These are phyloP conservation scores for Asobara japonica DNA, from an alignment of 1,140 invertebrate genomes.

Conservation along the genomic window DNA sequence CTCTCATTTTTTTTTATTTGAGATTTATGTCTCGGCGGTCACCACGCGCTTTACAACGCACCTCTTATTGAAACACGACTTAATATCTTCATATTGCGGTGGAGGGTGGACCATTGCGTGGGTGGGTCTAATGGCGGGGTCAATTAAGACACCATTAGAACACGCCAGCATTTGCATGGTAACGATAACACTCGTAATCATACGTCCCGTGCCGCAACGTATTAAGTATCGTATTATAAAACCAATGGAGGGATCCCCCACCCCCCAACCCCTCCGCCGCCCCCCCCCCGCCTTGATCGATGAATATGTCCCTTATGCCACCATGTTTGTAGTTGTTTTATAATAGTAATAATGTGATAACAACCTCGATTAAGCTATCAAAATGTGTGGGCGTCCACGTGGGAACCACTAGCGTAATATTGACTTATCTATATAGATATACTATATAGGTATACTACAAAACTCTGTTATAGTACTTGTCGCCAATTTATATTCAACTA, in stretches of 20 bases:
- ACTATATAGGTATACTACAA: too few relatives aligned
- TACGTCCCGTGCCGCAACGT: constrained; percentile 46
- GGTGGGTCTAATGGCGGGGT: constrained; percentile 54
- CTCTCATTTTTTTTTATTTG: constrained; percentile 20
- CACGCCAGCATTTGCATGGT: constrained; percentile 53
- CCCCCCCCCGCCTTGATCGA: too few relatives aligned
- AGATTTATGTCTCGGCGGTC: constrained; percentile 6
- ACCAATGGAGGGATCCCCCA: constrained; percentile 6
- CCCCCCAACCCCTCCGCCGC: too few relatives aligned
- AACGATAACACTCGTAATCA: constrained; percentile 57
- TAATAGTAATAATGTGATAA: too few relatives aligned
- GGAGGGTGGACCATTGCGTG: constrained; percentile 32
- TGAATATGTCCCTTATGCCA: too few relatives aligned
- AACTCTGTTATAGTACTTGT: too few relatives aligned
- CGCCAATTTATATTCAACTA: too few relatives aligned
- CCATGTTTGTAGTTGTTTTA: too few relatives aligned
- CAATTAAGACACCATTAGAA: constrained; percentile 59
- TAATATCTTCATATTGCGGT: constrained; percentile 47
- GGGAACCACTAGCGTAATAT: too few relatives aligned
- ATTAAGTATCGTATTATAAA: constrained; percentile 27
- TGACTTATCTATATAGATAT: too few relatives aligned
- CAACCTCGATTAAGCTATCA: too few relatives aligned
- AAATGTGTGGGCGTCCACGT: too few relatives aligned
- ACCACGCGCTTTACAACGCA: constrained; percentile 36
- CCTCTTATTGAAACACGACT: constrained; percentile 45